Conservation (phyloP, 2,113 vertebrate species). For the Corynorhinus townsendii region DNA sequence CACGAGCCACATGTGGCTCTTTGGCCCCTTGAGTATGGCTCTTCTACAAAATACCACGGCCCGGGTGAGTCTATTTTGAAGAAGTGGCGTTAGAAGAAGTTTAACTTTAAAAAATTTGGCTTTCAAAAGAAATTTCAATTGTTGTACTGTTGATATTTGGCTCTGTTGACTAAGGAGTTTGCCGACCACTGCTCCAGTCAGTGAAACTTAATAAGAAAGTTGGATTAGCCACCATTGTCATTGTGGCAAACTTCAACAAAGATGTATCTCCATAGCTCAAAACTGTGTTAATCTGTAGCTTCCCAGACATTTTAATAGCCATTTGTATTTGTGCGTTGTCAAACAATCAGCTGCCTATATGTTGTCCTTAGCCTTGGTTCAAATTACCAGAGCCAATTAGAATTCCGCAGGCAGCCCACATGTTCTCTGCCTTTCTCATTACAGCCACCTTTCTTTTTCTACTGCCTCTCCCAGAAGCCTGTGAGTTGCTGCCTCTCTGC, state of each 20-base stretch:
- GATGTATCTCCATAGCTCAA: not conserved
- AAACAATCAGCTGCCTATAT: not conserved
- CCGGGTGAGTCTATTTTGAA: too few relatives aligned
- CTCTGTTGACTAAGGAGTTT: too few relatives aligned
- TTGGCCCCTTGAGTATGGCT: too few relatives aligned
- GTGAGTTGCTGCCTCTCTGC: not conserved
- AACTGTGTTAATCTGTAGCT: not conserved
- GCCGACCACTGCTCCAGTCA: too few relatives aligned
- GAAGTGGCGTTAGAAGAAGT: too few relatives aligned
- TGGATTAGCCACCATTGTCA: not conserved
- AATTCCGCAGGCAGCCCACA: not conserved
- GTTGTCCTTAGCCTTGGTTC: not conserved
- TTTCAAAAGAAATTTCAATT: too few relatives aligned
- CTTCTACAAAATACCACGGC: too few relatives aligned
- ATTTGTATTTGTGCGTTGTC: not conserved
- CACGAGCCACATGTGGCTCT: too few relatives aligned
- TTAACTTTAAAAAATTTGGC: too few relatives aligned
- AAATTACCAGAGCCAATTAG: not conserved
- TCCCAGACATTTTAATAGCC: not conserved
- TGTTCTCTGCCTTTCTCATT: not conserved
- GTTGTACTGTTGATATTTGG: too few relatives aligned
- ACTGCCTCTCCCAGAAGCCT: not conserved
- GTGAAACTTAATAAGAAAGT: not conserved
- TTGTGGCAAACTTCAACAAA: not conserved
- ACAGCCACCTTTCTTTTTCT: not conserved